phyloP scores from a whole-genome alignment of 2,113 vertebrate species.

The Melierax canorus region DNA sequence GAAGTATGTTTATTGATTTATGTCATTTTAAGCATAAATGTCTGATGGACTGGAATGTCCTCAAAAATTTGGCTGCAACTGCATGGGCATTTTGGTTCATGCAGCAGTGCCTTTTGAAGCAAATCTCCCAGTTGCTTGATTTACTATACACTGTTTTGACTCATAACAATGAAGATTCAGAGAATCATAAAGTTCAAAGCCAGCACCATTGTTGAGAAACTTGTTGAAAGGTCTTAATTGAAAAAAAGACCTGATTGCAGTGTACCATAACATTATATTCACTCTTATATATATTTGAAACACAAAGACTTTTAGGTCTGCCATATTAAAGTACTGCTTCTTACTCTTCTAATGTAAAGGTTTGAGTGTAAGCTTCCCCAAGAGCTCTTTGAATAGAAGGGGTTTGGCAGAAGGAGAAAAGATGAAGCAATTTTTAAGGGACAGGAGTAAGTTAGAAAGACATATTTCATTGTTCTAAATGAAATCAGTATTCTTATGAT shows the following conservation, averaged over 20 bases:
- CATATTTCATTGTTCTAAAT: background rate
- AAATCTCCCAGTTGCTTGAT: background rate
- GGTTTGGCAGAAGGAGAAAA: background rate
- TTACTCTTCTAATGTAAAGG: background rate
- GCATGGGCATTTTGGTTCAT: background rate
- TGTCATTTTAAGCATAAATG: background rate
- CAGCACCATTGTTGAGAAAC: background rate
- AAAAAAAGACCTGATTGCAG: background rate
- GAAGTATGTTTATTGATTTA: background rate
- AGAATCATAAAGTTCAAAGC: background rate
- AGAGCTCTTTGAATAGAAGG: background rate
- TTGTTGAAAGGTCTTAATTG: background rate
- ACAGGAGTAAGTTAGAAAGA: background rate
- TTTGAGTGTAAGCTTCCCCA: background rate
- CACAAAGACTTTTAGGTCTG: background rate
- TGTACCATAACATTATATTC: background rate
- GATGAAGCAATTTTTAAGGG: background rate
- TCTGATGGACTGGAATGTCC: background rate
- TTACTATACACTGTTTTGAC: background rate
- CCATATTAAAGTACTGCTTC: background rate
- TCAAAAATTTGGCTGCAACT: background rate
- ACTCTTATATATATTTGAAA: background rate
- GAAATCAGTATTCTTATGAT: background rate
- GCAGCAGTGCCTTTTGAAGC: background rate
- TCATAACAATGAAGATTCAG: background rate